phyloP scores from a whole-genome alignment of 2,888 invertebrate species.

The Theodoxus fluviatilis region DNA sequence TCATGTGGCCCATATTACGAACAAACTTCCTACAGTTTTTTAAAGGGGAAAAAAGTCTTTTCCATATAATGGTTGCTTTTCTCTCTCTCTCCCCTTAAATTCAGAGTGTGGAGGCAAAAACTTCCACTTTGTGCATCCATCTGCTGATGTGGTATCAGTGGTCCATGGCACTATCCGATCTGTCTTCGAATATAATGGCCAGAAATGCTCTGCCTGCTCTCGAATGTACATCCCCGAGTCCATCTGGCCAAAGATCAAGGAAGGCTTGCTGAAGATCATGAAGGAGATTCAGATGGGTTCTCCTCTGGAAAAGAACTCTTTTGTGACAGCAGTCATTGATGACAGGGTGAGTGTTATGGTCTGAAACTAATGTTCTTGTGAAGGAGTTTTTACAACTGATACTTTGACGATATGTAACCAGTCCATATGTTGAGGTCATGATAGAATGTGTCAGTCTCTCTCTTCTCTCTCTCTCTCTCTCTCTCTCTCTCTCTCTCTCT shows the following conservation, averaged over 20 bases:
- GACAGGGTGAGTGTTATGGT: conserved; percentile 74
- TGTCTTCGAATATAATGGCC: conserved; percentile 92
- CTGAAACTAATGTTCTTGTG: too few relatives aligned
- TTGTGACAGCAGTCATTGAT: conserved; percentile 96
- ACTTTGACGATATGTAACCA: too few relatives aligned
- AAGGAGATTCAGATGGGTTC: conserved; percentile 86
- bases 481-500: too few relatives aligned
- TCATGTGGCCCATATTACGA: too few relatives aligned
- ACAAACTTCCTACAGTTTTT: too few relatives aligned
- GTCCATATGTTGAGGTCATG: too few relatives aligned
- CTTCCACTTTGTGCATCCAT: conserved; percentile 94
- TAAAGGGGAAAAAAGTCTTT: too few relatives aligned
- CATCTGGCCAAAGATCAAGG: conserved; percentile 78
- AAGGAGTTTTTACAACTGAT: too few relatives aligned
- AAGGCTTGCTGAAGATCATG: conserved; percentile 74
- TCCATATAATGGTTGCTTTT: too few relatives aligned
- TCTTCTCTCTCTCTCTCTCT: too few relatives aligned
- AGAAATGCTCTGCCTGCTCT: conserved; percentile 99
- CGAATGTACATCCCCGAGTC: conserved; percentile 93
- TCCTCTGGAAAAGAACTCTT: conserved; percentile 75
- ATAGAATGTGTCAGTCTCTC: too few relatives aligned
- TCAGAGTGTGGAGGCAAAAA: conserved; percentile 99
- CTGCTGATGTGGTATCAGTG: conserved; percentile 85
- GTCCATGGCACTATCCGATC: conserved; percentile 85
- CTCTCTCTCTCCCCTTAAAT: conserved; percentile 31